A percentile compares a stretch with the other conserved stretches of the same genome.
phyloP scores from a whole-genome alignment of 2,888 invertebrate species.

The Caenorhabditis zanzibari region DNA sequence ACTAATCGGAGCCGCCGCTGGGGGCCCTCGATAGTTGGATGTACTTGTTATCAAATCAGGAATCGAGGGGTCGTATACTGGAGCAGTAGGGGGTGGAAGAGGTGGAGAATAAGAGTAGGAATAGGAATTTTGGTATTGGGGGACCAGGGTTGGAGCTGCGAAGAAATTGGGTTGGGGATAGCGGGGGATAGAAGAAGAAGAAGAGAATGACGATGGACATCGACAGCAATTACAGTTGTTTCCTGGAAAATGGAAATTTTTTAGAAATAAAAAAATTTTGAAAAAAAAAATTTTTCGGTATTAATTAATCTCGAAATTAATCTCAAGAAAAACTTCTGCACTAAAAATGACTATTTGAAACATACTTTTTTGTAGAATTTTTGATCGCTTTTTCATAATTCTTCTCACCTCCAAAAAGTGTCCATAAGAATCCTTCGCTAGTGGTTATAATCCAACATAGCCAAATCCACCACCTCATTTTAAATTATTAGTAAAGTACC shows the following conservation, averaged over 20 bases:
- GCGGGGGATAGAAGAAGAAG: not conserved
- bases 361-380: too few species aligned
- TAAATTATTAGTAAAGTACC: not conserved
- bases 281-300: not conserved
- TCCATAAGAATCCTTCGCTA: slow-evolving; percentile 38
- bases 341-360: too few species aligned
- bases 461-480: slow-evolving; percentile 7
- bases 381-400: too few species aligned
- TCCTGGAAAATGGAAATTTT: slow-evolving; percentile 44
- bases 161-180: slow-evolving; percentile 8
- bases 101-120: slow-evolving; percentile 3
- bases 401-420: slow-evolving; percentile 45
- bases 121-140: slow-evolving; percentile 8
- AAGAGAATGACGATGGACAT: slow-evolving; percentile 6
- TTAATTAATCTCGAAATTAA: too few species aligned
- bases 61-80: not conserved
- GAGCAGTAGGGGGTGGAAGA: not conserved
- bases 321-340: too few species aligned
- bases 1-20: slow-evolving; percentile 27
- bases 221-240: slow-evolving; percentile 55
- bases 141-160: slow-evolving; percentile 2
- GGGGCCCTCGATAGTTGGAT: slow-evolving; percentile 43
- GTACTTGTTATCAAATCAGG: not conserved
- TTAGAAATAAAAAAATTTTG: too few species aligned
- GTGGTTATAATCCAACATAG: not conserved